A percentile compares a stretch with the other conserved stretches of the same genome.
Evolutionary conservation across 92 coral and sea anemone species (phyloP).

Genomic region (Umimayanthus chanpuru): DNA sequence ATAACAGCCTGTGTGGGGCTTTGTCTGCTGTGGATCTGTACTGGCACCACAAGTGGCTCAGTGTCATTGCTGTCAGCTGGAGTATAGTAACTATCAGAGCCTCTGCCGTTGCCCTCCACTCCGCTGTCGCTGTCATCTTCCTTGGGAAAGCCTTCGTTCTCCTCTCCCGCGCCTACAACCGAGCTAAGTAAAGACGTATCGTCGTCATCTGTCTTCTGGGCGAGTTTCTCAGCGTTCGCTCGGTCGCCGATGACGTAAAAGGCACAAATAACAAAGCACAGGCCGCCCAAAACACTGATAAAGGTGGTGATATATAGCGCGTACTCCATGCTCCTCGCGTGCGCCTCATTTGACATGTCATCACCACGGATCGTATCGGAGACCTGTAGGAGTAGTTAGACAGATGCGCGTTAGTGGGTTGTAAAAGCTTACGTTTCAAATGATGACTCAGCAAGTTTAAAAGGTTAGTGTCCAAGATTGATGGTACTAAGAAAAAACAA

Average conservation of each 20-base stretch:
- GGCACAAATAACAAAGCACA: constrained; percentile 82
- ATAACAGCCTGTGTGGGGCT: constrained; percentile 12
- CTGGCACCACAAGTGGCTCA: constrained; percentile 42
- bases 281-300: constrained; percentile 73
- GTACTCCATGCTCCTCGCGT: constrained; percentile 84
- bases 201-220: constrained; percentile 60
- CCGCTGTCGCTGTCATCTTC: constrained; percentile 41
- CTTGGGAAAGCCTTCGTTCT: background rate
- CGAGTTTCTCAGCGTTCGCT: constrained; percentile 57
- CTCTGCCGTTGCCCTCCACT: constrained; percentile 25
- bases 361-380: constrained; percentile 79
- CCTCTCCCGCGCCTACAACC: constrained; percentile 38
- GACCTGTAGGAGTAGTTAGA: constrained; percentile 45
- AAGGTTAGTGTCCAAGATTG: too few species aligned
- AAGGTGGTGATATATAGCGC: constrained; percentile 82
- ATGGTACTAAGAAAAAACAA: too few species aligned
- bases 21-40: constrained; percentile 32
- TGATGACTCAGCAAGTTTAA: background rate
- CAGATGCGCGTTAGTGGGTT: background rate
- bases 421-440: too few species aligned
- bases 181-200: constrained; percentile 64
- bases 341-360: constrained; percentile 28
- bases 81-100: background rate
- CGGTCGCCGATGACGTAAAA: constrained; percentile 77
- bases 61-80: background rate